A percentile compares a stretch with the other conserved stretches of the same genome.
Conservation (phyloP, 2,113 vertebrate species). For the Nesogale talazaci region DNA sequence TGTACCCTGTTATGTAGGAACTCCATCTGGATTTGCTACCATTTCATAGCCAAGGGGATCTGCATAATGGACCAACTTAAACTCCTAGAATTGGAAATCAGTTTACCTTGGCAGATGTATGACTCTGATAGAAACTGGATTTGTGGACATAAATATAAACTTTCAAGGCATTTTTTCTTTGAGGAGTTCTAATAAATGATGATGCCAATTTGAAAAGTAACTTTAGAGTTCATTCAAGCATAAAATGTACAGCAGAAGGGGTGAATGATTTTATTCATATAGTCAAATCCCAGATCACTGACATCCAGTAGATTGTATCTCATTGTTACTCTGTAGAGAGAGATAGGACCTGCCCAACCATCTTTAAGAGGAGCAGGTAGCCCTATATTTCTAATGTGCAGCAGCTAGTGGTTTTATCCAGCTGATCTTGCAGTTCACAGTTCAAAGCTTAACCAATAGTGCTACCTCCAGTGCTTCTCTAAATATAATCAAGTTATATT, state of each 20-base stretch:
- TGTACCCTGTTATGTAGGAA: not conserved
- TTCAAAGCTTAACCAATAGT: no score
- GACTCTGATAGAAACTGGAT: not conserved
- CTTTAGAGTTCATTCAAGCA: not conserved
- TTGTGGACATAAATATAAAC: not conserved
- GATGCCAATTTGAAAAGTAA: not conserved
- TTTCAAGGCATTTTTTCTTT: not conserved
- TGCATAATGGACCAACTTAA: conserved; percentile 12
- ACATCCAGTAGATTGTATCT: no score
- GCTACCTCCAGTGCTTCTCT: no score
- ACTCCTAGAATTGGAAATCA: not conserved
- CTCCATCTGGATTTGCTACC: not conserved
- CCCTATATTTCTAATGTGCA: no score
- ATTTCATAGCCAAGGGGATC: not conserved
- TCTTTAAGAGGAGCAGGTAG: no score
- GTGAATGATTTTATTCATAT: not conserved
- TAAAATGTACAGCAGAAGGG: not conserved
- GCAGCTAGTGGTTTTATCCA: no score
- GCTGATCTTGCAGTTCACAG: no score
- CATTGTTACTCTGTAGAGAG: no score
- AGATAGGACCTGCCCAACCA: no score
- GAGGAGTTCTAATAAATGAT: not conserved
- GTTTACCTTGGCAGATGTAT: conserved; percentile 56
- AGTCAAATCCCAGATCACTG: no score
- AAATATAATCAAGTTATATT: not conserved